Evolutionary conservation across 2,113 vertebrate species (phyloP).

Genomic region (Castor canadensis): DNA sequence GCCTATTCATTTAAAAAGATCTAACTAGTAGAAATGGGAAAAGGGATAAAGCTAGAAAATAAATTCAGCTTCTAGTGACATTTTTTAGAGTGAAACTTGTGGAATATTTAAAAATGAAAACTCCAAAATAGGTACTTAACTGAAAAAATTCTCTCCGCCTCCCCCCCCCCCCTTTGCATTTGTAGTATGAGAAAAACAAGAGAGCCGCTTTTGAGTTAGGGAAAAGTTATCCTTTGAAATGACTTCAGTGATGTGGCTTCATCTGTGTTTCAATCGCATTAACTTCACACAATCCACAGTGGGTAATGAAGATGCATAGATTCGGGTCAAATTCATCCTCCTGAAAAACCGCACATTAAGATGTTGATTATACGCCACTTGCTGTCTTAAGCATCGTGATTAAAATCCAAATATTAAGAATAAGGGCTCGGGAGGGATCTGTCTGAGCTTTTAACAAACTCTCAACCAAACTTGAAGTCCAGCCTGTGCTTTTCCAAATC

Average conservation of each 20-base stretch:
- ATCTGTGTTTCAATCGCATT: constrained; percentile 55
- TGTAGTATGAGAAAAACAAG: constrained; percentile 25
- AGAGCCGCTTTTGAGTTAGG: not conserved
- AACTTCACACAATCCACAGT: constrained; percentile 27
- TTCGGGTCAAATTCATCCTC: constrained; percentile 49
- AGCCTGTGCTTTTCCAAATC: not conserved
- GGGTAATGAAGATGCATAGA: constrained; percentile 47
- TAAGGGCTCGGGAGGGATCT: not conserved
- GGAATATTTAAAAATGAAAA: constrained; percentile 28
- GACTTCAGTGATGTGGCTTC: constrained; percentile 30
- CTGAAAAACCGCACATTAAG: constrained; percentile 64
- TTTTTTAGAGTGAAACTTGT: not conserved
- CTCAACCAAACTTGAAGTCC: constrained; percentile 26
- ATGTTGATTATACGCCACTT: not conserved
- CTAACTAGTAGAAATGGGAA: not conserved
- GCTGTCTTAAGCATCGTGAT: constrained; percentile 25
- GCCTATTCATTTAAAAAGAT: constrained; percentile 9
- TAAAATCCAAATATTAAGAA: constrained; percentile 44
- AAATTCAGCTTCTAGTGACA: constrained; percentile 15
- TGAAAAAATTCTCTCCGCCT: constrained; percentile 2
- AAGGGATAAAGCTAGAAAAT: not conserved
- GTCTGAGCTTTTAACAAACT: constrained; percentile 1
- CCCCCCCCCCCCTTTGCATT: not conserved
- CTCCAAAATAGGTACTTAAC: constrained; percentile 35
- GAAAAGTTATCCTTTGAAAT: constrained; percentile 47